These are phyloP conservation scores for Chesias legatella DNA, from an alignment of 2,888 invertebrate species.

Conservation along the genomic window DNA sequence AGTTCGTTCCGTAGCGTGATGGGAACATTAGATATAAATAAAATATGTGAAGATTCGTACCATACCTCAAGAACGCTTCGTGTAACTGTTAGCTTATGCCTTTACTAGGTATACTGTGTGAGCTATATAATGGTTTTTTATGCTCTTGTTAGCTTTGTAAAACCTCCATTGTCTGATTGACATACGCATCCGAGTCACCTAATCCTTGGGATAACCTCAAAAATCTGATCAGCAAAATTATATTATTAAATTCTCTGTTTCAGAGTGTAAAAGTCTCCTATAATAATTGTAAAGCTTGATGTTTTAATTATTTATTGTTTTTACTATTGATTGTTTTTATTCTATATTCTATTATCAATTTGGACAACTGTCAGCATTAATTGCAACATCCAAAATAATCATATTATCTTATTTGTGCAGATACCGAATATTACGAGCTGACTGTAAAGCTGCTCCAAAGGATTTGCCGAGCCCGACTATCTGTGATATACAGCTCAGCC, in stretches of 20 bases:
- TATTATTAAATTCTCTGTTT: no score
- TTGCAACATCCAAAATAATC: no score
- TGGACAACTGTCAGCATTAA: no score
- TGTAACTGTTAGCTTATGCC: no score
- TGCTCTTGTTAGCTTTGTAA: constrained; percentile 1
- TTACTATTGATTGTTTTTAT: not conserved
- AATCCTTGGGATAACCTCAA: constrained; percentile 67
- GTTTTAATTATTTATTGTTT: no score
- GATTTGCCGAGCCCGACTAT: constrained; percentile 80
- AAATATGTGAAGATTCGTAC: constrained; percentile 34
- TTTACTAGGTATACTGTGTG: no score
- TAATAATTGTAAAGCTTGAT: no score
- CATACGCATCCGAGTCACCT: constrained; percentile 24
- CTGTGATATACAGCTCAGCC: constrained; percentile 82
- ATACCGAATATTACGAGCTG: constrained; percentile 73
- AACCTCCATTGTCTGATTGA: constrained; percentile 20
- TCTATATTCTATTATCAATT: no score
- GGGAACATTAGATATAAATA: constrained; percentile 27
- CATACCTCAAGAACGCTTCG: constrained; percentile 51
- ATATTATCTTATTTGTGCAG: constrained; percentile 34
- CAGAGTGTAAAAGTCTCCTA: no score
- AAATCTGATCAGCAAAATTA: constrained; percentile 32
- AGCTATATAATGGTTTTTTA: constrained; percentile 1
- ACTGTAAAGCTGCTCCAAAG: constrained; percentile 74
- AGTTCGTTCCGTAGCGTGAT: constrained; percentile 16